phyloP scores from a whole-genome alignment of 2,797 vertebrate species.

The Peromyscus nudipes region DNA sequence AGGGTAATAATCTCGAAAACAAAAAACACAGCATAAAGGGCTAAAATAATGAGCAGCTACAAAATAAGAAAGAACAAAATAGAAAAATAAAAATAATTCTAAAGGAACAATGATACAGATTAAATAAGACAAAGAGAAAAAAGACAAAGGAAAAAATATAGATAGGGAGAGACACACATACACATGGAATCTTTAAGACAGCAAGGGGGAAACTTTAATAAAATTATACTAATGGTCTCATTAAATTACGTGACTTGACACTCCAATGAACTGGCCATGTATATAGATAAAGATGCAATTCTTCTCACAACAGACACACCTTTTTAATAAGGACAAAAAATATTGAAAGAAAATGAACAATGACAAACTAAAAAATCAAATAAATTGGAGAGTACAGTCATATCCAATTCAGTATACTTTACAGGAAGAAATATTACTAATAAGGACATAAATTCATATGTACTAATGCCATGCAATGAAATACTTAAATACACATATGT shows the following conservation, averaged over 20 bases:
- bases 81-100: slow-evolving; percentile 20
- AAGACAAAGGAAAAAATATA: not conserved
- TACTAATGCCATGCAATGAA: not conserved
- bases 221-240: not conserved
- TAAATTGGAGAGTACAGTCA: not conserved
- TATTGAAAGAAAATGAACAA: not conserved
- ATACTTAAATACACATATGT: not conserved
- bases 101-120: not conserved
- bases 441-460: not conserved
- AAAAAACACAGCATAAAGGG: not conserved
- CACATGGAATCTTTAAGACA: not conserved
- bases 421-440: not conserved
- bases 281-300: not conserved
- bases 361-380: not conserved
- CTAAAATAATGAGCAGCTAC: not conserved
- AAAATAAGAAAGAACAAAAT: not conserved
- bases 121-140: not conserved
- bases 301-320: not conserved
- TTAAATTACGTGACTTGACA: not conserved
- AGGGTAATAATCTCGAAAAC: not conserved
- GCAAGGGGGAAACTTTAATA: not conserved
- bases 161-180: not conserved
- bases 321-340: slow-evolving; percentile 30
- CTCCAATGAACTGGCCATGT: not conserved
- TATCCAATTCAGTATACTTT: not conserved